Percentiles rank a stretch among this genome's conserved stretches.
These are phyloP conservation scores for Zaprionus africanus DNA, from an alignment of 1,140 invertebrate genomes.

Conservation along the genomic window DNA sequence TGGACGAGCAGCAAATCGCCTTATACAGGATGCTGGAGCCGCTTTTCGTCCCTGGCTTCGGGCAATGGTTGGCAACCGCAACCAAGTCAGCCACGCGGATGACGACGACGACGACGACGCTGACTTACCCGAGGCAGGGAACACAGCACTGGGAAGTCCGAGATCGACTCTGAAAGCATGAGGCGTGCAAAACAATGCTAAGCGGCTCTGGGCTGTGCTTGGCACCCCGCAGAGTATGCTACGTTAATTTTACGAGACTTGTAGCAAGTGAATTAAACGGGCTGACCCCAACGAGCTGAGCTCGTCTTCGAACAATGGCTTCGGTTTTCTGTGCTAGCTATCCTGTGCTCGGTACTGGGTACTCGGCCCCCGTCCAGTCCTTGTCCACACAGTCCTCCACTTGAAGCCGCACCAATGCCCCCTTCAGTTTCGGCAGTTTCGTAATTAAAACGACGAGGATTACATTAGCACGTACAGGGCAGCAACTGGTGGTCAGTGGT, in stretches of 20 bases:
- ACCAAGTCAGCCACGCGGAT: conserved; percentile 22
- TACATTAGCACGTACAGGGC: conserved; percentile 71
- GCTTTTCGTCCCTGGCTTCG: conserved; percentile 31
- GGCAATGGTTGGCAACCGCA: conserved; percentile 25
- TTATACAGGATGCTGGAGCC: conserved; percentile 33
- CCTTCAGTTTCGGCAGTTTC: conserved; percentile 64
- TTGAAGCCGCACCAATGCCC: conserved; percentile 39
- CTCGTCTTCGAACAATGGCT: conserved; percentile 24
- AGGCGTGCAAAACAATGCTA: conserved; percentile 56
- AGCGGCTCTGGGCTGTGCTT: conserved; percentile 49
- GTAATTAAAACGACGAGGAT: conserved; percentile 77
- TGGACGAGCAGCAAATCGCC: conserved; percentile 51
- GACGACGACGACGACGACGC: neutral
- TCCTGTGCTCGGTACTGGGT: neutral
- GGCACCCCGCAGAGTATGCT: conserved; percentile 54
- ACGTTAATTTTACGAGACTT: conserved; percentile 62
- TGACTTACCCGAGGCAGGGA: conserved; percentile 19
- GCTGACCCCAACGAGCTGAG: conserved; percentile 25
- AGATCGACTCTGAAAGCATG: neutral
- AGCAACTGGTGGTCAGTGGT: conserved; percentile 75
- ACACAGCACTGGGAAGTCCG: neutral
- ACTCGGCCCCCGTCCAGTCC: conserved; percentile 7
- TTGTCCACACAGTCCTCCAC: conserved; percentile 21
- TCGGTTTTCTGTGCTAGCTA: neutral
- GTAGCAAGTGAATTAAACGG: conserved; percentile 71